These are phyloP conservation scores for Bombus turneri DNA, from an alignment of 1,140 invertebrate genomes.

Conservation along the genomic window DNA sequence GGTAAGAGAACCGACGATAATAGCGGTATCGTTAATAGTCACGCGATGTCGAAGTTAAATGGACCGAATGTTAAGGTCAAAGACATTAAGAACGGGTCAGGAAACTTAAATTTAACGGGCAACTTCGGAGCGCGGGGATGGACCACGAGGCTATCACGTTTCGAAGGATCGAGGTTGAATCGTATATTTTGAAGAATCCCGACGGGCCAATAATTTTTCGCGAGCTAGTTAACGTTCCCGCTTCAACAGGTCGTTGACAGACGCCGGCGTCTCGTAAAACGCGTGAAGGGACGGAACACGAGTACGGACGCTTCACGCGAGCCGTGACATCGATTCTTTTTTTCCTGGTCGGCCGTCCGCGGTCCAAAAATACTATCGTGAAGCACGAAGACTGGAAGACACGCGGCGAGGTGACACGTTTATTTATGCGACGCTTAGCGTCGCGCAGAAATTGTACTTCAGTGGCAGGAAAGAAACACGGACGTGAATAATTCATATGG, in stretches of 20 bases:
- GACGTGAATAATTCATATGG: conserved; percentile 21
- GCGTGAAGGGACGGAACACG: not conserved
- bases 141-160: not conserved
- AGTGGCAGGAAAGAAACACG: not conserved
- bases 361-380: not conserved
- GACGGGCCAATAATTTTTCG: conserved; percentile 6
- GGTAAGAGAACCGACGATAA: conserved; percentile 9
- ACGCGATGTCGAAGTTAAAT: not conserved
- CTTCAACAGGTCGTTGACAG: conserved; percentile 7
- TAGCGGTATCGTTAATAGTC: not conserved
- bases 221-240: conserved; percentile 2
- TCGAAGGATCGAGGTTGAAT: not conserved
- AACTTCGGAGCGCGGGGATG: not conserved
- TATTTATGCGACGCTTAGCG: not conserved
- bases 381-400: not conserved
- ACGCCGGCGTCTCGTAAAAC: not conserved
- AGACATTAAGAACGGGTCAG: not conserved
- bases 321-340: not conserved
- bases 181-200: not conserved
- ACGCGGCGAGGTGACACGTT: not conserved
- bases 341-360: too few species aligned
- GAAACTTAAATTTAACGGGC: conserved; percentile 12
- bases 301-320: not conserved
- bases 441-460: not conserved
- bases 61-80: not conserved